These are phyloP conservation scores for Lethocerus indicus DNA, from an alignment of 1,140 invertebrate genomes.

Conservation along the genomic window DNA sequence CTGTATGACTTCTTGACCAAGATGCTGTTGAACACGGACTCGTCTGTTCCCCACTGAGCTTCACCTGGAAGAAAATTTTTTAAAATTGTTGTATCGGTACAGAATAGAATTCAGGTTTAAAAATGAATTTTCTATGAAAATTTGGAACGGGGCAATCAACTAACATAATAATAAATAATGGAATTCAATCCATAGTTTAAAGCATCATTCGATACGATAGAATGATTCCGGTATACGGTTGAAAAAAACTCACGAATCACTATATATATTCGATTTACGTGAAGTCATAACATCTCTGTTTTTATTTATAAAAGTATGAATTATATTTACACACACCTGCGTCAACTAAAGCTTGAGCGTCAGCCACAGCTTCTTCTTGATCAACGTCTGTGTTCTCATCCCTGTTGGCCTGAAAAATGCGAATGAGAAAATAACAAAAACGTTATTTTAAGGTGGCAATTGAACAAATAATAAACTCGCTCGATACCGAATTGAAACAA, in stretches of 20 bases:
- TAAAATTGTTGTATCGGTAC: too few relatives aligned
- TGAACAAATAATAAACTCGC: neutral
- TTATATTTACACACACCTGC: slow-evolving; percentile 24
- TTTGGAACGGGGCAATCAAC: too few relatives aligned
- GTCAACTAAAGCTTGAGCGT: slow-evolving; percentile 35
- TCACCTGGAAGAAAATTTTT: slow-evolving; percentile 26
- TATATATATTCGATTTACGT: too few relatives aligned
- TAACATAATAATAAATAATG: too few relatives aligned
- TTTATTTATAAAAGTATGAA: slow-evolving; percentile 2
- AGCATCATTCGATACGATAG: too few relatives aligned
- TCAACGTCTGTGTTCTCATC: slow-evolving; percentile 57
- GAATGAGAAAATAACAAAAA: neutral
- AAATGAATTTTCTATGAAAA: too few relatives aligned
- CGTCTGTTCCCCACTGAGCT: slow-evolving; percentile 46
- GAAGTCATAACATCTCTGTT: too few relatives aligned
- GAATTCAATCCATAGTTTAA: too few relatives aligned
- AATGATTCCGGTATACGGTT: too few relatives aligned
- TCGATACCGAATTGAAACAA: neutral
- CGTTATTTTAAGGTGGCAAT: neutral
- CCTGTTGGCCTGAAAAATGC: slow-evolving; percentile 44
- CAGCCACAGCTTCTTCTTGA: slow-evolving; percentile 28
- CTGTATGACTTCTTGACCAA: slow-evolving; percentile 36
- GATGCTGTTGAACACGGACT: slow-evolving; percentile 46
- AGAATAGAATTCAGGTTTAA: too few relatives aligned
- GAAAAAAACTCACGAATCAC: too few relatives aligned